These are phyloP conservation scores for Paedocypris micromegethes DNA, from an alignment of 2,797 vertebrate genomes.

Conservation along the genomic window DNA sequence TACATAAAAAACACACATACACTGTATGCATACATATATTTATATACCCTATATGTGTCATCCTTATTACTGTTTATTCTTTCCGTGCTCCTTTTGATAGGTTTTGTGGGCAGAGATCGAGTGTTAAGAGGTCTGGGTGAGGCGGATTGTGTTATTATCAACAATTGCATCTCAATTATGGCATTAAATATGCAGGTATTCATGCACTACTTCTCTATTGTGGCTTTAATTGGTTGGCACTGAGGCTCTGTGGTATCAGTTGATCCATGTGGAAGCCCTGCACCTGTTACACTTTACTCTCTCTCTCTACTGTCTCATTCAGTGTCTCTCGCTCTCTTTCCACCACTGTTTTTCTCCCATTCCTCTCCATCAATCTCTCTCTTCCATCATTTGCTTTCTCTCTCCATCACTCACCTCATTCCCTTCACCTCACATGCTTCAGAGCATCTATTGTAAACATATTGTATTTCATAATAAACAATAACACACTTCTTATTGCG, in stretches of 20 bases:
- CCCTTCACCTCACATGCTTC: too few species aligned
- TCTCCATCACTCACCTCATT: too few species aligned
- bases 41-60: too few species aligned
- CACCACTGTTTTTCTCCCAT: neutral
- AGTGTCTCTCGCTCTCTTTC: conserved; percentile 6
- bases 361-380: neutral
- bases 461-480: conserved; percentile 42
- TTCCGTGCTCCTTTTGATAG: neutral
- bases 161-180: conserved; percentile 11
- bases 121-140: neutral
- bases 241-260: conserved; percentile 13
- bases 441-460: too few species aligned
- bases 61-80: too few species aligned
- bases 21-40: too few species aligned
- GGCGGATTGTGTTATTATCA: conserved; percentile 6
- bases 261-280: conserved; percentile 15
- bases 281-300: conserved; percentile 19
- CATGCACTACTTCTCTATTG: conserved; percentile 19
- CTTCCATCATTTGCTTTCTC: conserved; percentile 13
- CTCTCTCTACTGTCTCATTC: neutral
- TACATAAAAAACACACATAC: too few species aligned
- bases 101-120: neutral
- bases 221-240: conserved; percentile 33
- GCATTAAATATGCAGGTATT: conserved; percentile 37
- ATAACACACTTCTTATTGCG: too few species aligned